Percentiles rank a stretch among this genome's conserved stretches.
These are phyloP conservation scores for Mus spretus DNA, from an alignment of 2,797 vertebrate genomes.

Conservation along the genomic window DNA sequence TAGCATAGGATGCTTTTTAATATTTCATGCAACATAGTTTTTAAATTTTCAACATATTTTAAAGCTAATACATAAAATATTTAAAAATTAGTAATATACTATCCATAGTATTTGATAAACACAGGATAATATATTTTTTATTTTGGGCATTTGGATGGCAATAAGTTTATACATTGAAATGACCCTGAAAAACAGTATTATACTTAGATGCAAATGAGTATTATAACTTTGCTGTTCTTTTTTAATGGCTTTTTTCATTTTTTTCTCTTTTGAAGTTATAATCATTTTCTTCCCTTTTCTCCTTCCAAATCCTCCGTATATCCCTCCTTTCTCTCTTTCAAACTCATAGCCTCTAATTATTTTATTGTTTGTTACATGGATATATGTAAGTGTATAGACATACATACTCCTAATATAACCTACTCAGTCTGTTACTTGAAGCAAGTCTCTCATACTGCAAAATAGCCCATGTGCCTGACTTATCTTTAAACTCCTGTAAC, in stretches of 20 bases:
- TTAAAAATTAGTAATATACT: not conserved
- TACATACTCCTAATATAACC: not conserved
- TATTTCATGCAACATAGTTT: not conserved
- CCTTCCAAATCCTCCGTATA: not conserved
- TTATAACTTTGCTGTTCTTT: not conserved
- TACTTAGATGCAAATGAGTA: not conserved
- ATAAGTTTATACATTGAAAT: not conserved
- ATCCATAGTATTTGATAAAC: not conserved
- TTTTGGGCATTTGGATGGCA: not conserved
- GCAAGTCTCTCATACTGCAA: not conserved
- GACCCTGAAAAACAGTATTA: not conserved
- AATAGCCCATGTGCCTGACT: not conserved
- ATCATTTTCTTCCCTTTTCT: not conserved
- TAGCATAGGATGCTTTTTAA: too few species aligned
- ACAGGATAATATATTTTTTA: not conserved
- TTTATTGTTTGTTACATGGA: not conserved
- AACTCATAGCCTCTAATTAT: not conserved
- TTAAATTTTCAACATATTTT: not conserved
- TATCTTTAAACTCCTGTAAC: not conserved
- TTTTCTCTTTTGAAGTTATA: not conserved
- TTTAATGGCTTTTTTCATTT: not conserved
- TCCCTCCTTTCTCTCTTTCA: not conserved
- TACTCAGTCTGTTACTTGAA: not conserved
- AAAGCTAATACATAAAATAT: not conserved
- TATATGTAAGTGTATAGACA: not conserved